Base-by-base conservation (phyloP, 2,888 invertebrate genomes). In the Stenurella melanura region DNA sequence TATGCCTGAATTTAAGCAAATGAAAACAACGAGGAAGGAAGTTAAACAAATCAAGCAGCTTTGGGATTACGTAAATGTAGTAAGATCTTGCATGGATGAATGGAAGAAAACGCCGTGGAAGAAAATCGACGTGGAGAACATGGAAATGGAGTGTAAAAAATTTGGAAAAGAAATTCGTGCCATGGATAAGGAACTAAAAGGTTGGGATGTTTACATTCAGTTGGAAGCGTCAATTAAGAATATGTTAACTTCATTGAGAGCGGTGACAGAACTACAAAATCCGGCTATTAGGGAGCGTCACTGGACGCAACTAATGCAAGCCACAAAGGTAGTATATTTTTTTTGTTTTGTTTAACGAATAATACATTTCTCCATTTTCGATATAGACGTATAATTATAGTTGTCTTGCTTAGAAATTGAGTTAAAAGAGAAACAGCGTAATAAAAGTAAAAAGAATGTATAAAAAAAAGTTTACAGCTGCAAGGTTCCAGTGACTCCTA, bases 61-160 rank as follows among this genome's bases (percentile, higher is more conserved):
- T 30, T 98, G 98, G 98, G 98, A 98, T 89, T 97, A 96, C 87
- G 94, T 95, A 58, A 91, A 92, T 80, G 93, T 97, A 50, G 95
- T 97, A 21, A 92, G 93, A 85, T 94, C 95, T 0, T 95, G 94
- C 74, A 94, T 98, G 74, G 94, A 95, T 70, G 96, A 96, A 88
- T 98, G 98, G 98, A 97, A 97, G 89, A 95, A 93, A 76, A 98
- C 97, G 0, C 93, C 95, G 0, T 98, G 98, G 98, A 95, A 95
- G 86, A 96, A 96, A 87, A 96, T 98, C 77, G 97, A 98, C 85
- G 96, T 97, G 1, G 98, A 98, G 85, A 93, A 93, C 72, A 97
- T 98, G 96, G 98, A 98, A 87, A 94, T 96, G 89, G 97, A 98
- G 87, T 97, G 90, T 69, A 98, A 98, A 89, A 95, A 96, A 84